Evolutionary conservation across 2,113 vertebrate genomes (phyloP), one percentile per base, ranked within the genome.

Genomic region (Sinocyclocheilus anophthalmus): DNA sequence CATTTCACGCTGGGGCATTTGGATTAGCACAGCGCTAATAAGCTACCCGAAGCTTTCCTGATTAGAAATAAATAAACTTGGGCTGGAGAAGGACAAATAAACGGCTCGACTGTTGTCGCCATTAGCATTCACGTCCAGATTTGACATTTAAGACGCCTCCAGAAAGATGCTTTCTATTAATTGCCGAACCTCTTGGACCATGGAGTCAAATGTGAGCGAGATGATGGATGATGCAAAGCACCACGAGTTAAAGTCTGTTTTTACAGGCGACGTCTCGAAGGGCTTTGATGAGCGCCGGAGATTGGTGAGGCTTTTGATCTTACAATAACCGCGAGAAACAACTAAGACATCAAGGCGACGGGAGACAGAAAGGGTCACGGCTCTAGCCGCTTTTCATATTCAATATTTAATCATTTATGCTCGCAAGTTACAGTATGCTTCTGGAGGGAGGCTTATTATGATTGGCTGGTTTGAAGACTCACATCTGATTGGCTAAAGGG

Each of bases 21-120:
- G 83, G 87, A 92, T 92, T 90, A 87, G 65, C 39, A 2, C 73
- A 22, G 50, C 72, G 48, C 86, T 87, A 90, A 90, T 88, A 88
- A 87, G 82, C 67, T 75, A 87, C 76, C 84, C 83, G 11, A 75
- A 59, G 37, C 39, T 80, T 86, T 33, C 50, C n/a, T 88, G 50
- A 59, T 61, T 76, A 63, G n/a, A 84, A 48, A 72, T 61, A 76
- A 78, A 50, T 48, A 45, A 72, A 72, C 37, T 37, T 4, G 4
- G 26, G 33, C n/a, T 24, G 75, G 48, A 77, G 16, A 65, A 45
- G 55, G 55, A 63, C 53, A 61, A 57, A 72, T 55, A 57, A 72
- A 72, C 16, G 6, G n/a, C 50, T 37, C 4, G 16, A 85, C 33
- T 18, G 42, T 73, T 48, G 37, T 26, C 16, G 11, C 3, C 53